Evolutionary conservation across 37 sponge, comb jelly and placozoan species (phyloP), one percentile per base, ranked within the genome.

Genomic region (Lycopodina hypogea): DNA sequence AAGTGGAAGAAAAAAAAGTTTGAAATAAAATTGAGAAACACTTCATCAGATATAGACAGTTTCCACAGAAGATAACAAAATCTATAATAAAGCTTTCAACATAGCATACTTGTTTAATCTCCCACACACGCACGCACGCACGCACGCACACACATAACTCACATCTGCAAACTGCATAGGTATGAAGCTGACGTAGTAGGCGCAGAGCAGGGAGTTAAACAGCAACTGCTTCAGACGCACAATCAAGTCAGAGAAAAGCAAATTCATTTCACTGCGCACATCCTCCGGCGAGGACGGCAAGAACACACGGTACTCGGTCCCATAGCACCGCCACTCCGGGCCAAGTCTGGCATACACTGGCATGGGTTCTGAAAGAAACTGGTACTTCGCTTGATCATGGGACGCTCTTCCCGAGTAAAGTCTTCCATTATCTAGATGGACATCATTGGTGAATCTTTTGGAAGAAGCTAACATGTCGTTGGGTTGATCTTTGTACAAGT

Each of bases 161-260:
- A 91, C 93, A 70, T 85, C 82, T 15, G 89, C 86, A 81, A 93
- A 93, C 74, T 75, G 87, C 73, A 93, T 77, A 0, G 93, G 93
- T 29, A 93, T 83, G 67, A 88, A 89, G 29, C 86, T 81, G 21
- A 87, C 85, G 51, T 93, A 93, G 67, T 93, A 93, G 26, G 93
- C 90, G 76, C 87, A 93, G 35, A 93, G 67, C 30, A 93, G 40
- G 2, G 93, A 93, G 73, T 86, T 88, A 72, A 93, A 93, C 52
- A 93, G 50, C 36, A 93, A 76, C 77, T 88, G 93, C 36, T 93
- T 93, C 69, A 93, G 71, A 41, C 93, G 69, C 23, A 80, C 83
- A 1, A 87, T 48, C 75, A 79, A 36, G 72, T 90, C 91, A 0
- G 87, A 76, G 15, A 90, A 39, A 53, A 90, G 42, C 24, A 74